Base-by-base conservation (phyloP, 1,140 invertebrate species). In the Bombus huntii region DNA sequence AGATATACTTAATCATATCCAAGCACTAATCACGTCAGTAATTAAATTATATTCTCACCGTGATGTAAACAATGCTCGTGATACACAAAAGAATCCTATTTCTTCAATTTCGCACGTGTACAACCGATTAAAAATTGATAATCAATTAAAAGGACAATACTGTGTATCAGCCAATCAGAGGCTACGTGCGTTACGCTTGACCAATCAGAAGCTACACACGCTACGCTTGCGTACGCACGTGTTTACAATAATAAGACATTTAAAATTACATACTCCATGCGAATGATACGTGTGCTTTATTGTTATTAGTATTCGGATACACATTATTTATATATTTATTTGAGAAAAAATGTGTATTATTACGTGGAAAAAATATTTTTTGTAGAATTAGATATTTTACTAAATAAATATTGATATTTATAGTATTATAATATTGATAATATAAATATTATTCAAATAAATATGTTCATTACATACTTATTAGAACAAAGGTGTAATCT, bases 91-190 rank as follows among this genome's bases (percentile, higher is more conserved):
- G 2, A 42, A 13, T 37, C 18, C 3, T 37, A 10, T n/a, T n/a
- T n/a, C 28, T 62, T 4, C 5, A 12, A 28, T n/a, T 62, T 4
- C 0, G 0, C 1, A 18, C 28, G 12, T 66, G 15, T 18, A 31
- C n/a, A 66, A 1, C 6, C 6, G 1, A 31, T 13, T 8, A 6
- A 3, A 9, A 3, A 28, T 25, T 2, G 1, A 25, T 13, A 0
- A 31, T 2, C n/a, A 31, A 15, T 31, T n/a, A 18, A 31, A 65
- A n/a, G 5, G 13, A n/a, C 5, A 31, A 18, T 8, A 65, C 18
- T 53, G 6, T 53, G 6, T 0, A 6, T 53, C 47, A 53, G 18
- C 25, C 34, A 76, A 76, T 76, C 47, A 37, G 25, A 57, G 9
- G 13, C 8, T 76, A 57, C 12, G 18, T 3, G 9, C 4, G 13